Conservation (phyloP, 2,797 vertebrate genomes). For the Triplophysa bombifrons region DNA sequence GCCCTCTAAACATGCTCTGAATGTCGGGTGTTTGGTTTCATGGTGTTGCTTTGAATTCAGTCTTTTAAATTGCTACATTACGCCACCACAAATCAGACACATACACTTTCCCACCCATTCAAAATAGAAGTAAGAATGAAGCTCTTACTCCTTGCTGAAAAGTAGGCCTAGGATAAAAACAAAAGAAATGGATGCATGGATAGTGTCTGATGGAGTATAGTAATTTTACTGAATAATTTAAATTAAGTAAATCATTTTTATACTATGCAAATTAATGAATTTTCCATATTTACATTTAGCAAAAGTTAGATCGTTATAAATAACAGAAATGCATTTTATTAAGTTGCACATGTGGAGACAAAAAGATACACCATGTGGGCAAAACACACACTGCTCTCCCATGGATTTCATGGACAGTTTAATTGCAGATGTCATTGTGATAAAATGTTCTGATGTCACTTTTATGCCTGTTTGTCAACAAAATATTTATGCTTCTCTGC, state of each 20-base stretch:
- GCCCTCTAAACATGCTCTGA: constrained; percentile 9
- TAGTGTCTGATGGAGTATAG: background rate
- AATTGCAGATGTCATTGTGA: constrained; percentile 55
- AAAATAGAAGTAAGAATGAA: background rate
- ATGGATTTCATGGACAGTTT: constrained; percentile 43
- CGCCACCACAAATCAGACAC: background rate
- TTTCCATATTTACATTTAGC: too few relatives aligned
- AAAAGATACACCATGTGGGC: background rate
- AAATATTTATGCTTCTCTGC: constrained; percentile 46
- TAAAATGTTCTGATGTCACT: constrained; percentile 40
- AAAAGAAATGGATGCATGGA: background rate
- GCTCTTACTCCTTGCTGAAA: background rate
- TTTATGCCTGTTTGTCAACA: constrained; percentile 51
- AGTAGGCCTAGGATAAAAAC: background rate
- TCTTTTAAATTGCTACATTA: constrained; percentile 29
- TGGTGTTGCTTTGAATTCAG: constrained; percentile 18
- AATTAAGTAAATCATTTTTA: background rate
- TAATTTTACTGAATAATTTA: constrained; percentile 3
- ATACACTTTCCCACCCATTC: constrained; percentile 19
- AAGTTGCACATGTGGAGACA: background rate
- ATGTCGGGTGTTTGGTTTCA: constrained; percentile 10
- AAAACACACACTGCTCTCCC: constrained; percentile 27
- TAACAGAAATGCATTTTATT: too few relatives aligned
- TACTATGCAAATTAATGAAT: background rate
- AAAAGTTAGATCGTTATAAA: too few relatives aligned